These are phyloP conservation scores for Polymixis lichenea DNA, from an alignment of 2,888 invertebrate species.

Conservation along the genomic window DNA sequence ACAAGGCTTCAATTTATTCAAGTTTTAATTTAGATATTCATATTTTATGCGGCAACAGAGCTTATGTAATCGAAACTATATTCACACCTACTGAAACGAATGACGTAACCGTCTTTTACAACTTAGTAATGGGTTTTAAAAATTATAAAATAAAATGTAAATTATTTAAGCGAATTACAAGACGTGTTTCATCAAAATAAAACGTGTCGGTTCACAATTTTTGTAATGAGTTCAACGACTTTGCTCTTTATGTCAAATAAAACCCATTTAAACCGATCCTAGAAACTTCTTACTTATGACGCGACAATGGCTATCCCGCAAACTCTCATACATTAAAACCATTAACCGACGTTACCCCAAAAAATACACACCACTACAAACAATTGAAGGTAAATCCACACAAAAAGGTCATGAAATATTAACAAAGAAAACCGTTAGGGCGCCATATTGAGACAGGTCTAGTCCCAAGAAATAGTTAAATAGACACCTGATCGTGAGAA, in stretches of 20 bases:
- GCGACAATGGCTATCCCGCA: conserved; percentile 48
- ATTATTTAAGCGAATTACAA: conserved; percentile 20
- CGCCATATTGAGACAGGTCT: conserved; percentile 79
- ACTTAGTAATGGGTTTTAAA: conserved; percentile 1
- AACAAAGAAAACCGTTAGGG: conserved; percentile 80
- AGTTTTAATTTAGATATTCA: conserved; percentile 32
- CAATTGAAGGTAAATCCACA: conserved; percentile 68
- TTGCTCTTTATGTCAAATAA: conserved; percentile 42
- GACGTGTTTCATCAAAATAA: conserved; percentile 23
- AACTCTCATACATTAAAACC: conserved; percentile 56
- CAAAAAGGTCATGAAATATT: conserved; percentile 71
- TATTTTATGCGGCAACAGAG: conserved; percentile 15
- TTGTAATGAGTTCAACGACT: conserved; percentile 60
- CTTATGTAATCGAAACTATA: conserved; percentile 25
- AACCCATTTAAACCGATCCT: conserved; percentile 58
- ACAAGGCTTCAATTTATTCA: conserved; percentile 13
- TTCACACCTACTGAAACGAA: conserved; percentile 26
- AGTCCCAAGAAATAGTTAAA: conserved; percentile 74
- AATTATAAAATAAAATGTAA: conserved; percentile 25
- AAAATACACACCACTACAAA: conserved; percentile 63
- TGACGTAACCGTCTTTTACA: conserved; percentile 28
- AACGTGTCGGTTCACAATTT: conserved; percentile 37
- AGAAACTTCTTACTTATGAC: conserved; percentile 35
- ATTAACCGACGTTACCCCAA: conserved; percentile 63
- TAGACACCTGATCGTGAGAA: conserved; percentile 86